These are phyloP conservation scores for Tachypleus tridentatus DNA, from an alignment of 1,140 invertebrate genomes.

Conservation along the genomic window DNA sequence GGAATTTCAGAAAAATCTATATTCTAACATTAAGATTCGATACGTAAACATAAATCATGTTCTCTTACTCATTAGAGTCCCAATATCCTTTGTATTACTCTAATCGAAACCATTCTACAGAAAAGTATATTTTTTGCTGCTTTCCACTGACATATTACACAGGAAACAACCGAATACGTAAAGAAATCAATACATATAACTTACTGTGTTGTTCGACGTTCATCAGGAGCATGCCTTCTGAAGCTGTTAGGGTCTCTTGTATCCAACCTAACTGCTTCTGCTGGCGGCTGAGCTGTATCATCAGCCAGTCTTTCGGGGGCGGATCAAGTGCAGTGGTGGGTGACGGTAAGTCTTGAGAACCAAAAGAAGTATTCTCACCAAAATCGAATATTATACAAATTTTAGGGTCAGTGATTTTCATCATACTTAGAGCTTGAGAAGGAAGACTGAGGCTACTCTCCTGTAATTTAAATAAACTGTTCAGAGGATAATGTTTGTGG, in stretches of 20 bases:
- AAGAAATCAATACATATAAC: slow-evolving; percentile 9
- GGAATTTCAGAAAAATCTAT: too few relatives aligned
- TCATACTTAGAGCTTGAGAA: slow-evolving; percentile 44
- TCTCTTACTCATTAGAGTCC: too few relatives aligned
- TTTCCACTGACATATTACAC: too few relatives aligned
- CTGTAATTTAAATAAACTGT: neutral
- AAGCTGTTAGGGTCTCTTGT: slow-evolving; percentile 49
- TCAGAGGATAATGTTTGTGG: too few relatives aligned
- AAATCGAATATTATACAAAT: slow-evolving; percentile 41
- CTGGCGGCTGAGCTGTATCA: slow-evolving; percentile 15
- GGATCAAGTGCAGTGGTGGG: slow-evolving; percentile 17
- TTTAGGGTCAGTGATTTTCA: slow-evolving; percentile 77
- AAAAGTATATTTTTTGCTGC: too few relatives aligned
- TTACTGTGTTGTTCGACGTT: slow-evolving; percentile 76
- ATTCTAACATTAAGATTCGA: too few relatives aligned
- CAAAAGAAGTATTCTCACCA: slow-evolving; percentile 11
- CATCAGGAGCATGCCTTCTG: slow-evolving; percentile 64
- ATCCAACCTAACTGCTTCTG: slow-evolving; percentile 17
- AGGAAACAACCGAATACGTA: too few relatives aligned
- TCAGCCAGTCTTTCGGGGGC: slow-evolving; percentile 18
- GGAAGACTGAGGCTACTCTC: slow-evolving; percentile 6
- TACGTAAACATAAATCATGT: too few relatives aligned
- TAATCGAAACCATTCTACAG: too few relatives aligned
- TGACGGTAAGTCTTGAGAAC: slow-evolving; percentile 18
- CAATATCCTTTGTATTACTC: too few relatives aligned